Evolutionary conservation across 2,888 invertebrate genomes (phyloP).

Genomic region (Keiferia lycopersicella): DNA sequence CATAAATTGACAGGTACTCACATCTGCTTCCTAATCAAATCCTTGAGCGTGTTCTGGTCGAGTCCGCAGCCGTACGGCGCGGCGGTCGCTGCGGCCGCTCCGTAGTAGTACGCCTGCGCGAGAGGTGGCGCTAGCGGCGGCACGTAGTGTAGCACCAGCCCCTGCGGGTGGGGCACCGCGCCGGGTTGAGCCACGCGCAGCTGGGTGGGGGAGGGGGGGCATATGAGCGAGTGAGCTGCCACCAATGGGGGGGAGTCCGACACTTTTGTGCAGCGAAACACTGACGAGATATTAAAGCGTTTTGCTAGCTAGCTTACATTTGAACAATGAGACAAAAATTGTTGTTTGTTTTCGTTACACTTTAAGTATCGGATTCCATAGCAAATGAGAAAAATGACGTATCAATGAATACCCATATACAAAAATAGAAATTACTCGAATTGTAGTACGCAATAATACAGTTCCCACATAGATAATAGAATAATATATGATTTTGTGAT

Average conservation of each 20-base stretch:
- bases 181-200: constrained; percentile 60
- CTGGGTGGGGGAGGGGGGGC: neutral
- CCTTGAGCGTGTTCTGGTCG: constrained; percentile 86
- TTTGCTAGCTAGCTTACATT: no score
- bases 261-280: neutral
- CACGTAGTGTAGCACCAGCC: constrained; percentile 66
- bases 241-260: neutral
- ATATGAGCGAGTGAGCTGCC: neutral
- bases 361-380: neutral
- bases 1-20: constrained; percentile 70
- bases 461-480: neutral
- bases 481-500: neutral
- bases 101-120: constrained; percentile 83
- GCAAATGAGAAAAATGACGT: constrained; percentile 7
- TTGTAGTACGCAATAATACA: neutral
- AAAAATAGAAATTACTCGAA: neutral
- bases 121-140: constrained; percentile 58
- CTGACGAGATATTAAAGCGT: no score
- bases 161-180: constrained; percentile 54
- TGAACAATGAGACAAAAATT: neutral
- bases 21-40: constrained; percentile 95
- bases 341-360: neutral
- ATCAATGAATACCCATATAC: neutral
- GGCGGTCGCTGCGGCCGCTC: constrained; percentile 71
- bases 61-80: constrained; percentile 77